Evolutionary conservation across 2,113 vertebrate genomes (phyloP), one percentile per base, ranked within the genome.

Genomic region (Peromyscus leucopus): DNA sequence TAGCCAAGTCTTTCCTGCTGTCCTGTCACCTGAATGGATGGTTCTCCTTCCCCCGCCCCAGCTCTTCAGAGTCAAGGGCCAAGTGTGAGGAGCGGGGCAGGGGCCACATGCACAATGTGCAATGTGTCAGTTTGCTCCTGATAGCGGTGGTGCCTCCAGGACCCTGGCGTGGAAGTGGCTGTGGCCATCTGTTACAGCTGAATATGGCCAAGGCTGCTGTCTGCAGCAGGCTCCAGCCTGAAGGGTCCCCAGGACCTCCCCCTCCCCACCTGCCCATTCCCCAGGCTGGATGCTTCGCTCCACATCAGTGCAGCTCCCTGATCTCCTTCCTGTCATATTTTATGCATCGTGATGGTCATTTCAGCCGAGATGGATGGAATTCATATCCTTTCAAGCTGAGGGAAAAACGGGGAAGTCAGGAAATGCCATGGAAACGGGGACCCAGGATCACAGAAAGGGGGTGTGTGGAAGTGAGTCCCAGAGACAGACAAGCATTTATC

Each of bases 291-390:
- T 97, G 15, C 93, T 33, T 57, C 0, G 39, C 48, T 11, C 0
- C 24, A 89, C 31, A 8, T 5, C 7, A 97, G 97, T 0, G 0
- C 93, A 8, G 88, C 97, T n/a, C 78, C 97, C 94, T 39, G 67
- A 92, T 95, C 95, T 95, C 42, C 36, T 98, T 98, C 98, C 98
- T 98, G 98, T 91, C 4, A 0, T 99, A 98, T 98, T 98, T 99
- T 98, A 98, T 94, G 92, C 94, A 75, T 96, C 86, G 22, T 10
- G 84, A 90, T 98, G 98, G 98, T 98, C 98, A 98, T 90, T 98
- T 87, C 36, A 76, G 92, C 84, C 92, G 97, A 98, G 96, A 98
- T 97, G 98, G 98, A 98, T 72, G 86, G 96, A 98, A 98, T 97
- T 98, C 98, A 98, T 98, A 98, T 99, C 98, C 98, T 98, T 89